Evolutionary conservation across 2,113 vertebrate species (phyloP), one percentile per base, ranked within the genome.

Genomic region (Perca flavescens): DNA sequence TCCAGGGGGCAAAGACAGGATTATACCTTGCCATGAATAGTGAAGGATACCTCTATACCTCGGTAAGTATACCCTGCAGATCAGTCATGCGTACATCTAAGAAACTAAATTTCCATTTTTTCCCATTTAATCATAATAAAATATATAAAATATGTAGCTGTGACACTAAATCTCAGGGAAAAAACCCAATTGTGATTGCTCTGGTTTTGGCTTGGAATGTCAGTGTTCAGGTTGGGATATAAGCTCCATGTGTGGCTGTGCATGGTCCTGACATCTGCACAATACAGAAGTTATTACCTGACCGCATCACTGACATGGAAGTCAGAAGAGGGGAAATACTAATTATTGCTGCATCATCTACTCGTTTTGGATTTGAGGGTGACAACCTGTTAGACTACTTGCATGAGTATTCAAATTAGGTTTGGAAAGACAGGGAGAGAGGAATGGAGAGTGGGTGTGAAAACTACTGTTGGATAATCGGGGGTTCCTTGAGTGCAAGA

Each of bases 11-110:
- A 87, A 97, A 99, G 93, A 98, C 97, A 73, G 98, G 98, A 86
- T 84, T 99, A 25, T 99, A 99, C 83, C 94, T 99, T 80, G 98
- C 97, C 82, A 99, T 99, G 98, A 99, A 99, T 91, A 97, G 97
- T 3, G 98, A 99, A 92, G 97, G 98, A 88, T 98, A 97, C 92
- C 96, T 99, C 73, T 99, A 99, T 85, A 96, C 96, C 70, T 96
- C 95, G 56, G 95, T 96, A 88, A 94, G 95, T 94, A 83, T 54
- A 34, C 28, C 19, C 50, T 28, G 47, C 17, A 83, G 36, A 81
- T 75, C 46, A 50, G 47, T 25, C 1, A 60, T 12, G 5, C 43
- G 19, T 21, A 52, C 25, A 49, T 1, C 22, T n/a, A 71, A 50
- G 9, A 58, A 69, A 54, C 19, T 19, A 43, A n/a, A 70, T 69